Percentiles rank a stretch among this genome's conserved stretches.
Evolutionary conservation across 2,888 invertebrate genomes (phyloP).

Genomic region (Megamerina dolium): DNA sequence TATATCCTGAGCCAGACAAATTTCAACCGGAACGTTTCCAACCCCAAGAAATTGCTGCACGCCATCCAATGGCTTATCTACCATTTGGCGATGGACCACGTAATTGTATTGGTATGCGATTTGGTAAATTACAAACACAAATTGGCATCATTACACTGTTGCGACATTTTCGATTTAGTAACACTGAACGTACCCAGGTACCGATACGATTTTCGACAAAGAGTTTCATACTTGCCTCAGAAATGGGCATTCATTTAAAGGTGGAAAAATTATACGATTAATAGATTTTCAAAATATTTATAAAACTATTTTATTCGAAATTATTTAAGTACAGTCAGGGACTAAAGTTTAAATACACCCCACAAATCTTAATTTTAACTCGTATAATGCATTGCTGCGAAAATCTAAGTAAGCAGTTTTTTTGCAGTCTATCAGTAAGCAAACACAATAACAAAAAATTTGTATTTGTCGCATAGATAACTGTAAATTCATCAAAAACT

Average conservation of each 20-base stretch:
- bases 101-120: constrained; percentile 41
- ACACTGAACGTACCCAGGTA: constrained; percentile 18
- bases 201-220: constrained; percentile 20
- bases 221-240: constrained; percentile 17
- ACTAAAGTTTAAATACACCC: no score
- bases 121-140: constrained; percentile 38
- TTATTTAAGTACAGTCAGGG: no score
- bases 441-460: no score
- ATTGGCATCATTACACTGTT: constrained; percentile 33
- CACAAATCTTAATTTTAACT: no score
- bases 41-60: constrained; percentile 52
- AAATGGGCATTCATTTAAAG: constrained; percentile 18
- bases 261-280: constrained; percentile 15
- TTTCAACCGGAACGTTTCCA: constrained; percentile 60
- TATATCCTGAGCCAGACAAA: constrained; percentile 56
- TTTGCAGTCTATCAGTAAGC: no score
- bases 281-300: neutral
- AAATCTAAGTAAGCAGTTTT: no score
- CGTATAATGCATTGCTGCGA: no score
- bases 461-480: no score
- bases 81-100: constrained; percentile 45
- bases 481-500: no score
- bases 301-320: no score
- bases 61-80: constrained; percentile 46
- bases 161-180: constrained; percentile 25